phyloP scores from a whole-genome alignment of 2,113 vertebrate genomes.

The Dromaius novaehollandiae region DNA sequence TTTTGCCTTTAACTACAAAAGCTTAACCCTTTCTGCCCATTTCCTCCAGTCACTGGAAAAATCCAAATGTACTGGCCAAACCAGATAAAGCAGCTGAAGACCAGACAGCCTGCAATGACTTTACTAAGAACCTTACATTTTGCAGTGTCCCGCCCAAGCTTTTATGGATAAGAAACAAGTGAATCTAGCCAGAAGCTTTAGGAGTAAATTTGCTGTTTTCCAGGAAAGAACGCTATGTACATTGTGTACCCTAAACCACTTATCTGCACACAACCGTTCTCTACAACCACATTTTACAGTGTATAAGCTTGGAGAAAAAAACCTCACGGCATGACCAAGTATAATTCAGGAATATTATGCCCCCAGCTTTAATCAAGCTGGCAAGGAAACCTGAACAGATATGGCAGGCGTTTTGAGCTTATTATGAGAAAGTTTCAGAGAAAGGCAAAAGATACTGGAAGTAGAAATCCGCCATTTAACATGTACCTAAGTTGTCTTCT shows the following conservation, averaged over 20 bases:
- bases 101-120: not conserved
- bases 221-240: not conserved
- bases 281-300: not conserved
- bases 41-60: not conserved
- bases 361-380: not conserved
- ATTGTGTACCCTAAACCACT: not conserved
- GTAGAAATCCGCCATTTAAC: not conserved
- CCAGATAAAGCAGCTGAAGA: not conserved
- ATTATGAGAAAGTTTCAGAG: not conserved
- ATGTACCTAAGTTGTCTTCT: not conserved
- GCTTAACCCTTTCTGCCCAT: not conserved
- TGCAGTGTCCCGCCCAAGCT: not conserved
- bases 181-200: not conserved
- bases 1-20: not conserved
- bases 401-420: not conserved
- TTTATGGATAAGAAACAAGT: not conserved
- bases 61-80: not conserved
- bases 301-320: not conserved
- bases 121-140: not conserved
- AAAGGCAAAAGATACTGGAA: not conserved
- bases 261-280: fast-evolving
- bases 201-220: not conserved
- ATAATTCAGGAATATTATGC: not conserved
- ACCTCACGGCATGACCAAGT: not conserved
- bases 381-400: not conserved